These are phyloP conservation scores for Hemicrepidius hirtus DNA, from an alignment of 2,888 invertebrate species.

Conservation along the genomic window DNA sequence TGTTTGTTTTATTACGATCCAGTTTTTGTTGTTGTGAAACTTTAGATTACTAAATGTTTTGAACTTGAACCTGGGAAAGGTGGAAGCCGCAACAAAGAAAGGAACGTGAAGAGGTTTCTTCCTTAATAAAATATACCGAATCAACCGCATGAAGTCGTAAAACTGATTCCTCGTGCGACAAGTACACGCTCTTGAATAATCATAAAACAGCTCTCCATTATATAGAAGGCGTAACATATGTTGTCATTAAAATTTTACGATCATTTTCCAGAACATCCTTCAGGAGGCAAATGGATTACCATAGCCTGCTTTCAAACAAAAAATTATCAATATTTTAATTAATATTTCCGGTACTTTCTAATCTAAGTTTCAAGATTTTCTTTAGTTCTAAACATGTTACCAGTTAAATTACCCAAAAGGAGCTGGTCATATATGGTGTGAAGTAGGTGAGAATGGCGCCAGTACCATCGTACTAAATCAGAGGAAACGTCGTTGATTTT, in stretches of 20 bases:
- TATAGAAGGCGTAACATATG: neutral
- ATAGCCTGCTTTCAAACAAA: no score
- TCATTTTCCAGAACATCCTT: neutral
- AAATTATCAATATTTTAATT: no score
- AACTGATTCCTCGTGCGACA: neutral
- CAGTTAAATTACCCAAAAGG: no score
- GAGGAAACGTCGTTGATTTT: neutral
- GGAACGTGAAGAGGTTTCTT: neutral
- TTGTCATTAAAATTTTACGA: neutral
- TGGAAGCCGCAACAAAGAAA: neutral
- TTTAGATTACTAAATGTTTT: neutral
- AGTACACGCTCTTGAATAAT: slow-evolving; percentile 4
- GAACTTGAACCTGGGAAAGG: neutral
- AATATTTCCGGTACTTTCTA: no score
- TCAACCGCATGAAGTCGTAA: neutral
- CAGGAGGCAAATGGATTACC: no score
- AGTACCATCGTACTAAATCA: neutral
- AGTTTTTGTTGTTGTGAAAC: no score
- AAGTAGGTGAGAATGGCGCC: slow-evolving; percentile 13
- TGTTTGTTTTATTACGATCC: no score
- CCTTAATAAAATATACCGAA: neutral
- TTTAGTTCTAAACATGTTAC: no score
- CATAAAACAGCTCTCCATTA: neutral
- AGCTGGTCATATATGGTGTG: neutral
- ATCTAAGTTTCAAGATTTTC: no score